Evolutionary conservation across 2,113 vertebrate species (phyloP).

Genomic region (Phoenicopterus ruber): DNA sequence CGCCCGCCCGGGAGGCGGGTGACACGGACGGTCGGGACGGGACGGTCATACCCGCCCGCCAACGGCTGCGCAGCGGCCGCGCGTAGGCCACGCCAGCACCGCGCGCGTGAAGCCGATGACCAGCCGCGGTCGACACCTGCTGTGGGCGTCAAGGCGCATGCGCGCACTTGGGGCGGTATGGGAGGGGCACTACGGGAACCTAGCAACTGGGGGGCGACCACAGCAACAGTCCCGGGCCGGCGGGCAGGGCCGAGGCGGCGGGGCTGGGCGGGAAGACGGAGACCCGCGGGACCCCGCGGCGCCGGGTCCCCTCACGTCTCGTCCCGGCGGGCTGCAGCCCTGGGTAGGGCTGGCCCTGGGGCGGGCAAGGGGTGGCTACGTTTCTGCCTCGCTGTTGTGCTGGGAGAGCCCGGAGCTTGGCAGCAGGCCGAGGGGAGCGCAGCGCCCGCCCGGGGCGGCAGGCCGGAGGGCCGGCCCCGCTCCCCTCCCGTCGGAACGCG

Average conservation of each 20-base stretch:
- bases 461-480: too few relatives aligned
- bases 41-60: too few relatives aligned
- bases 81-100: fast-evolving
- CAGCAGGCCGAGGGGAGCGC: not conserved
- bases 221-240: not conserved
- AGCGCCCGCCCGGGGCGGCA: too few relatives aligned
- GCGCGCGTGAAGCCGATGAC: too few relatives aligned
- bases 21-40: not conserved
- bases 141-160: not conserved
- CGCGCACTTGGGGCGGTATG: fast-evolving
- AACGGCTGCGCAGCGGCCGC: not conserved
- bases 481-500: not conserved
- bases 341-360: too few relatives aligned
- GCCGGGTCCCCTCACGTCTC: too few relatives aligned
- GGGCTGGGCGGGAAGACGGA: too few relatives aligned
- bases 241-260: too few relatives aligned
- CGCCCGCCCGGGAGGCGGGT: fast-evolving
- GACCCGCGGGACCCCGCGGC: fast-evolving
- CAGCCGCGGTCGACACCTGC: not conserved
- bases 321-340: not conserved
- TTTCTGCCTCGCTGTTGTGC: too few relatives aligned
- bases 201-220: not conserved
- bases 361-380: not conserved
- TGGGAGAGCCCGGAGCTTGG: not conserved
- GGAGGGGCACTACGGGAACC: fast-evolving